A percentile compares a stretch with the other conserved stretches of the same genome.
Evolutionary conservation across 1,140 invertebrate genomes (phyloP).

Genomic region (Cardiocondyla obscurior): DNA sequence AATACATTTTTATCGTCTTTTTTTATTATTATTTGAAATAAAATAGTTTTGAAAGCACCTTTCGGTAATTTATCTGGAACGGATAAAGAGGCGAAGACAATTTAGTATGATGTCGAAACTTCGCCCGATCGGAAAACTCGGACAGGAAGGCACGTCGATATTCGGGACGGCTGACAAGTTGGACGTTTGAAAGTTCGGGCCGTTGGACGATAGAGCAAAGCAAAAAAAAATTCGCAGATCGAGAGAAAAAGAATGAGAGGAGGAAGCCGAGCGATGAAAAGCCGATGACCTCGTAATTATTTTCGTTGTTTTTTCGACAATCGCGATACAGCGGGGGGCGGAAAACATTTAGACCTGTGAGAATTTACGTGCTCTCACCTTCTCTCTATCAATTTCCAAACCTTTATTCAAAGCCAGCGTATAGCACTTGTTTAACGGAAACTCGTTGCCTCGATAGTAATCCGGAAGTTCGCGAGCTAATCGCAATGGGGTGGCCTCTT

Average conservation of each 20-base stretch:
- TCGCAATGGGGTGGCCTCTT: constrained; percentile 13
- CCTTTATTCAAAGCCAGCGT: constrained; percentile 4
- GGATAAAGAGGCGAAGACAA: constrained; percentile 16
- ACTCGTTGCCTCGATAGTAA: constrained; percentile 30
- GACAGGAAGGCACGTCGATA: constrained; percentile 11
- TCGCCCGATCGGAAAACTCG: constrained; percentile 2
- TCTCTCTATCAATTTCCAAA: constrained; percentile 42
- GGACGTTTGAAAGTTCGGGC: neutral
- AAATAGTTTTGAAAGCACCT: neutral
- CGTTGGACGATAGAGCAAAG: neutral
- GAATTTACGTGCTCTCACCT: neutral
- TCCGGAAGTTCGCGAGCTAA: constrained; percentile 41
- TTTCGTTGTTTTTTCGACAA: constrained; percentile 14
- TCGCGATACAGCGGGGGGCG: neutral
- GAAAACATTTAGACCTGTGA: neutral
- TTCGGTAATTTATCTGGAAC: neutral
- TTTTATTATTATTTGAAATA: neutral
- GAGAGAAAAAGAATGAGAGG: neutral
- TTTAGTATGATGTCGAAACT: constrained; percentile 5
- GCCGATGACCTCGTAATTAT: constrained; percentile 23
- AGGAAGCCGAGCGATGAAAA: neutral
- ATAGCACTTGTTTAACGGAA: constrained; percentile 11
- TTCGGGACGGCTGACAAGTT: constrained; percentile 6
- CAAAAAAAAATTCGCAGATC: constrained; percentile 8
- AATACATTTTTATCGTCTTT: neutral